Percentiles rank a stretch among this genome's conserved stretches.
phyloP scores from a whole-genome alignment of 2,888 invertebrate genomes.

The Drosophila multiciliata region DNA sequence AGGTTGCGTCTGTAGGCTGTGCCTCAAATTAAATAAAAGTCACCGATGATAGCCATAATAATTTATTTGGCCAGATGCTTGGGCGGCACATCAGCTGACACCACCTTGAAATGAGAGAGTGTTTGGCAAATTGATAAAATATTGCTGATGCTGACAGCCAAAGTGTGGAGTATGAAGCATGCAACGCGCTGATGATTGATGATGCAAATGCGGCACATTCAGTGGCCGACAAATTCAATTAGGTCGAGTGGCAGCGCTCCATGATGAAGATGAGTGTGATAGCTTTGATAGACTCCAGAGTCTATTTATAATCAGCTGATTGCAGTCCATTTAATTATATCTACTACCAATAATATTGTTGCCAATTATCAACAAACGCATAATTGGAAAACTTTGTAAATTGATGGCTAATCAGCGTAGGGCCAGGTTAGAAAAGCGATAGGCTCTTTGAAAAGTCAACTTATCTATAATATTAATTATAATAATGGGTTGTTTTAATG shows the following conservation, averaged over 20 bases:
- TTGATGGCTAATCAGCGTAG: not conserved
- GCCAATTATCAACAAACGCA: not conserved
- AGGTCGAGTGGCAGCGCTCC: slow-evolving; percentile 53
- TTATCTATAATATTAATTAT: not conserved
- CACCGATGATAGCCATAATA: slow-evolving; percentile 78
- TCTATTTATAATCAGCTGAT: slow-evolving; percentile 7
- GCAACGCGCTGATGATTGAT: slow-evolving; percentile 64
- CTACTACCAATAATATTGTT: not conserved
- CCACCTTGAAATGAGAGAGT: slow-evolving; percentile 32
- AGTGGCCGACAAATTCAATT: slow-evolving; percentile 60
- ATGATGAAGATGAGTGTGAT: slow-evolving; percentile 18
- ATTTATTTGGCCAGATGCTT: slow-evolving; percentile 58
- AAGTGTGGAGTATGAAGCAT: slow-evolving; percentile 30
- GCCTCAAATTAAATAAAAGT: slow-evolving; percentile 71
- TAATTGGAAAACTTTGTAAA: not conserved
- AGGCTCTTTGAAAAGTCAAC: not conserved
- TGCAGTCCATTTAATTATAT: not conserved
- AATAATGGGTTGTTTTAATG: no score
- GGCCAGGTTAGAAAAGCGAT: not conserved
- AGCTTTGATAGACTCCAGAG: slow-evolving; percentile 11
- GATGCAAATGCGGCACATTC: slow-evolving; percentile 45
- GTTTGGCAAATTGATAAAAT: slow-evolving; percentile 73
- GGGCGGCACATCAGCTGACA: slow-evolving; percentile 4
- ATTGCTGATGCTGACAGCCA: slow-evolving; percentile 64
- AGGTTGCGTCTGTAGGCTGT: slow-evolving; percentile 14